phyloP scores from a whole-genome alignment of 2,797 vertebrate species.

The Huso huso region DNA sequence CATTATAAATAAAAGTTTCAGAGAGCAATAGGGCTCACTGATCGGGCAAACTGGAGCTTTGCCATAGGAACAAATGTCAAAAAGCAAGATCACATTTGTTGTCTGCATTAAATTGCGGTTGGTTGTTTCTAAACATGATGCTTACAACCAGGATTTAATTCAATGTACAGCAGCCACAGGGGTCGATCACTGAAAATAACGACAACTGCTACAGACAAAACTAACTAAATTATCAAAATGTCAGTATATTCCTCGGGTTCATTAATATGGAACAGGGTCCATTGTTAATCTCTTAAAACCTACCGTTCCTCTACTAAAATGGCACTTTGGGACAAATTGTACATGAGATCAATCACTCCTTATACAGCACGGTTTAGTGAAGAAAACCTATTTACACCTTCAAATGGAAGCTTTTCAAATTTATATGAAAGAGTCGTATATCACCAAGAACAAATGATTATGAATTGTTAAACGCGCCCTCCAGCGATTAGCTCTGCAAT shows the following conservation, averaged over 20 bases:
- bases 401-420: constrained; percentile 77
- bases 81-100: constrained; percentile 63
- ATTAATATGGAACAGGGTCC: constrained; percentile 74
- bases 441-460: constrained; percentile 82
- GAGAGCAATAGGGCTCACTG: no score
- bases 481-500: constrained; percentile 66
- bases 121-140: constrained; percentile 62
- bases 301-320: constrained; percentile 68
- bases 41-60: no score
- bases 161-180: constrained; percentile 64
- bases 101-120: constrained; percentile 70
- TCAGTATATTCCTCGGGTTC: constrained; percentile 66
- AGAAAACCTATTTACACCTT: constrained; percentile 73
- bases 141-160: constrained; percentile 71
- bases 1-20: no score
- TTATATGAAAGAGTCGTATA: constrained; percentile 71
- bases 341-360: constrained; percentile 76
- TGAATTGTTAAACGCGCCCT: constrained; percentile 75
- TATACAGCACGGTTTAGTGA: constrained; percentile 70
- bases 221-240: constrained; percentile 77
- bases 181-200: constrained; percentile 67
- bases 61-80: no score
- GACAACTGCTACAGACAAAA: constrained; percentile 67
- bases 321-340: constrained; percentile 76
- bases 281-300: constrained; percentile 72